phyloP scores from a whole-genome alignment of 1,140 invertebrate genomes.

The Drosophila mojavensis region DNA sequence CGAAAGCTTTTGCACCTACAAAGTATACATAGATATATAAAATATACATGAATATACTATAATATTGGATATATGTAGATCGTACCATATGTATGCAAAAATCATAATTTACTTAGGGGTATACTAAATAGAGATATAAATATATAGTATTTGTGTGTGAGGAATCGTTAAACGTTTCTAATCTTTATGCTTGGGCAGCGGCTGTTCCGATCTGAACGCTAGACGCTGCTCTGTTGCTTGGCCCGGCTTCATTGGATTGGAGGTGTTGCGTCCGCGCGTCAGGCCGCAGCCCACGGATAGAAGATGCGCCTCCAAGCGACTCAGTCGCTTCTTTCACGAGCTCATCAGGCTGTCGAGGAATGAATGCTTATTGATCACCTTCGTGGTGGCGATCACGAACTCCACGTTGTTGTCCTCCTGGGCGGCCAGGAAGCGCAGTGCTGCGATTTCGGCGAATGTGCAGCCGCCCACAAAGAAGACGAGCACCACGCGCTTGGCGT shows the following conservation, averaged over 20 bases:
- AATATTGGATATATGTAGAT: not conserved
- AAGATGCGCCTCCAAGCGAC: slow-evolving; percentile 53
- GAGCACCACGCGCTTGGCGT: slow-evolving; percentile 91
- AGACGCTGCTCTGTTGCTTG: slow-evolving; percentile 3
- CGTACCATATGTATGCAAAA: no score
- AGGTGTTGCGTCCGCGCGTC: slow-evolving; percentile 59
- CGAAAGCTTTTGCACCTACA: slow-evolving; percentile 17
- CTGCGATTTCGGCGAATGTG: slow-evolving; percentile 97
- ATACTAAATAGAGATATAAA: not conserved
- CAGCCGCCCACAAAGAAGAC: slow-evolving; percentile 98
- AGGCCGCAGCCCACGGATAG: slow-evolving; percentile 53
- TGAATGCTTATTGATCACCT: slow-evolving; percentile 95
- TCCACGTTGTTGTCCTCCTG: slow-evolving; percentile 96
- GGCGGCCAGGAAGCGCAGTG: slow-evolving; percentile 94
- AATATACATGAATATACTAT: slow-evolving; percentile 10
- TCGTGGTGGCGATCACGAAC: slow-evolving; percentile 96
- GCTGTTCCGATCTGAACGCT: slow-evolving; percentile 9
- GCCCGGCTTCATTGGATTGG: slow-evolving; percentile 44
- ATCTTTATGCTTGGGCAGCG: not conserved
- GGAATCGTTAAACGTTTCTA: not conserved
- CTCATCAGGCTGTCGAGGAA: slow-evolving; percentile 87
- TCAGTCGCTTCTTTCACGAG: slow-evolving; percentile 55
- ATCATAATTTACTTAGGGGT: not conserved
- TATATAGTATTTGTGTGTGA: not conserved
- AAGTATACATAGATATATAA: slow-evolving; percentile 14